Evolutionary conservation across 2,113 vertebrate genomes (phyloP).

Genomic region (Oncorhynchus clarkii): DNA sequence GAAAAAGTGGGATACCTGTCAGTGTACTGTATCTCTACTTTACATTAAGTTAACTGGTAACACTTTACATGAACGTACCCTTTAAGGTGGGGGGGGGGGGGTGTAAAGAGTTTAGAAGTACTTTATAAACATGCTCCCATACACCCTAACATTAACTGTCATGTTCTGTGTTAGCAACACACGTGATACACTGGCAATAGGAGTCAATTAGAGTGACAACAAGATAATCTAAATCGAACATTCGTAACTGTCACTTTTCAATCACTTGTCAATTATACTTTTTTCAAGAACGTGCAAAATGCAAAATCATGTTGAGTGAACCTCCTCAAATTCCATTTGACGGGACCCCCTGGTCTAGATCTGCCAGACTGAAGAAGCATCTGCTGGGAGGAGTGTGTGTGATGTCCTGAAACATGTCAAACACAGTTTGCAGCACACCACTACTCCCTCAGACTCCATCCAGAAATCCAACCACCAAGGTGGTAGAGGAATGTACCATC

Average conservation of each 20-base stretch:
- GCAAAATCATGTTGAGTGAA: neutral
- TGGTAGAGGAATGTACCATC: neutral
- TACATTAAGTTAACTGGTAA: neutral
- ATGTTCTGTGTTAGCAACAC: too few relatives aligned
- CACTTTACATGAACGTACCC: too few relatives aligned
- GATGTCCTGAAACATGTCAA: neutral
- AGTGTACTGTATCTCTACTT: neutral
- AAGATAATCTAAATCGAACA: neutral
- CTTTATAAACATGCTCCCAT: neutral
- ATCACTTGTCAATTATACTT: neutral
- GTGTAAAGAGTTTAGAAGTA: too few relatives aligned
- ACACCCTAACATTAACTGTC: neutral
- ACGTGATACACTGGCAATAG: neutral
- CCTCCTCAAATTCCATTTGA: neutral
- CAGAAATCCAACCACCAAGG: neutral
- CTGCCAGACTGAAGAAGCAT: constrained; percentile 8
- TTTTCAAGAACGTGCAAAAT: neutral
- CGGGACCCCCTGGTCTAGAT: neutral
- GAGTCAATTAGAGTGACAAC: neutral
- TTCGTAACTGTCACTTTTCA: neutral
- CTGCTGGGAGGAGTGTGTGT: neutral
- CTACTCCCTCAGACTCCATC: neutral
- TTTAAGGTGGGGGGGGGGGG: too few relatives aligned
- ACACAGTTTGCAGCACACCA: neutral
- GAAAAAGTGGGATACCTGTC: neutral